Evolutionary conservation across 2,113 vertebrate genomes (phyloP), one percentile per base, ranked within the genome.

Genomic region (Scalopus aquaticus): DNA sequence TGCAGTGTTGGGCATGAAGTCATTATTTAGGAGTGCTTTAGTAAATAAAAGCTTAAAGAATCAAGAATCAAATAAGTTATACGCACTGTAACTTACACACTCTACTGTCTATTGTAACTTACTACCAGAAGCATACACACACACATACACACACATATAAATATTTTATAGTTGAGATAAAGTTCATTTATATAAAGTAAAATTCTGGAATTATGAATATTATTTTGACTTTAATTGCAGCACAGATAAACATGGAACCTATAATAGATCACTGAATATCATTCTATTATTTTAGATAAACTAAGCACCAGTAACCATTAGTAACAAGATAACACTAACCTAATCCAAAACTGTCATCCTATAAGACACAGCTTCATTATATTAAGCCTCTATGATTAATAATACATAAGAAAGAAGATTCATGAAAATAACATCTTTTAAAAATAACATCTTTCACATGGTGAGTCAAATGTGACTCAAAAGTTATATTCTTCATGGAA

Each of bases 251-350:
- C 20, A 46, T 20, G 3, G 28, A 70, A 87, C 17, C n/a, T 87
- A 76, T 93, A 96, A 95, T 93, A 87, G 44, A 54, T n/a, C 26
- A 86, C 78, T 89, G 42, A 80, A 86, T 86, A 86, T 89, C 39
- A 65, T 39, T 93, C 90, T 90, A 49, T 51, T 83, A 5, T 65
- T 83, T 91, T 92, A 83, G 70, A 95, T 58, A 93, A 93, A 92
- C 76, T 58, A 96, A 95, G 80, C 84, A 87, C 70, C 64, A 76
- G 80, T 92, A 93, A 95, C 88, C 49, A 83, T 93, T 87, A 87
- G 88, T 92, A 93, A 96, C 88, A 93, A 94, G 74, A 74, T 69
- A 88, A 72, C 30, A 84, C 62, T 84, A 70, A 35, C 76, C 95
- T 56, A 83, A 95, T 69, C 74, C 62, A 49, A 81, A 82, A 42